Base-by-base conservation (phyloP, 2,113 vertebrate species). In the Anolis carolinensis region DNA sequence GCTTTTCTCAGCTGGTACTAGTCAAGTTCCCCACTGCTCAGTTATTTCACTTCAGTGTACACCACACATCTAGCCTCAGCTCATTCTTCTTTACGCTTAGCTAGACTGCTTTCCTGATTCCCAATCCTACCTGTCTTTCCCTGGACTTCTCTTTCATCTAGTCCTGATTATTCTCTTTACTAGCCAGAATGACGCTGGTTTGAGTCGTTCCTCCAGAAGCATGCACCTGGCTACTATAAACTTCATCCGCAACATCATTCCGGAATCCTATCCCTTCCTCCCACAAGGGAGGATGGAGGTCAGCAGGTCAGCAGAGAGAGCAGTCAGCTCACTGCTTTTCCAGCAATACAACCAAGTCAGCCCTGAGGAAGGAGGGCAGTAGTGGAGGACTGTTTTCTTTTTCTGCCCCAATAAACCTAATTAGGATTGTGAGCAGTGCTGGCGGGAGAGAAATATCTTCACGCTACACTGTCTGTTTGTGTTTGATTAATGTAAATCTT, bases 391-490 rank as follows among this genome's bases (percentile, higher is more conserved):
- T 94, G 92, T 93, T 94, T 94, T 87, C 91, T 91, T 94, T 95
- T 96, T 96, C 95, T 96, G 95, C 95, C 94, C 95, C 95, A 96
- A 93, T 96, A 96, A 94, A 92, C 50, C 95, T 94, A 90, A 95
- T 95, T 91, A 93, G 93, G 93, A 91, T 89, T 85, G 92, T 86
- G 90, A 94, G 91, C 92, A 18, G 85, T 81, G 87, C 95, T 95
- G 87, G 92, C 92, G 87, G 92, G 93, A 89, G 3, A 94, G 94
- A 95, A 92, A 96, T 96, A 95, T 96, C 96, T 96, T 96, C 95
- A 95, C 91, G 96, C 95, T 94, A 96, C 89, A 85, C 90, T 95
- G 95, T 95, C 95, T 91, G 92, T 93, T 92, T 96, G 93, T 94
- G 93, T 96, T 94, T 96, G 94, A 95, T 94, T 95, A 91, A 84